Base-by-base conservation (phyloP, 1,140 invertebrate species). In the Achatina immaculata region DNA sequence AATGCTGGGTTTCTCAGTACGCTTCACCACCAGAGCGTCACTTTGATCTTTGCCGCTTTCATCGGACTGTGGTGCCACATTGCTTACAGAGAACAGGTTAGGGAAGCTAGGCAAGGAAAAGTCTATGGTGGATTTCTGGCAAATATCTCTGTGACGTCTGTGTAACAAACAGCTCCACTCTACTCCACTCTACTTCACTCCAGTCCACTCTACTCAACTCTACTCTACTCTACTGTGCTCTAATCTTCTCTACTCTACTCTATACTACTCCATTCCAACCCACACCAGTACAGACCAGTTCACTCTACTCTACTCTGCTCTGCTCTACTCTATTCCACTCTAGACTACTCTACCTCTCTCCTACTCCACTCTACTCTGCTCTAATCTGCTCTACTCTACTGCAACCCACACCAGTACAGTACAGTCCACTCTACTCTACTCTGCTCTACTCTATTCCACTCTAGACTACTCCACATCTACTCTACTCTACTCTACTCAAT, bases 351-450 rank as follows among this genome's bases (percentile, higher is more conserved):
- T 28, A 40, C 42, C 34, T 40, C 34, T 38, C 7, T 28, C 28
- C 34, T 73, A n/a, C n/a, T 43, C 71, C 28, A 38, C 42, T 73
- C 65, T 36, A 31, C 65, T 48, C 45, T 48, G 19, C 45, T 48
- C 45, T 48, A 48, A 7, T 48, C 45, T 48, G 19, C 45, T 48
- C 65, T 66, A 31, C 65, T 36, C 36, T 36, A 28, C 36, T 36
- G 7, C 9, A 55, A 24, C 36, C 42, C 28, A 48, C 45, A 48
- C 45, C n/a, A n/a, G n/a, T n/a, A n/a, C n/a, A n/a, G n/a, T 48
- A 48, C 45, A 48, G 7, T 48, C 45, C 19, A 48, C 45, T 48
- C 45, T 48, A 48, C 45, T 48, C 45, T 48, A 48, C 45, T 48
- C 45, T 48, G 19, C 45, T 48, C 45, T 48, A 48, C 72, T 34